phyloP scores from a whole-genome alignment of 2,888 invertebrate genomes.

The Dolomedes plantarius region DNA sequence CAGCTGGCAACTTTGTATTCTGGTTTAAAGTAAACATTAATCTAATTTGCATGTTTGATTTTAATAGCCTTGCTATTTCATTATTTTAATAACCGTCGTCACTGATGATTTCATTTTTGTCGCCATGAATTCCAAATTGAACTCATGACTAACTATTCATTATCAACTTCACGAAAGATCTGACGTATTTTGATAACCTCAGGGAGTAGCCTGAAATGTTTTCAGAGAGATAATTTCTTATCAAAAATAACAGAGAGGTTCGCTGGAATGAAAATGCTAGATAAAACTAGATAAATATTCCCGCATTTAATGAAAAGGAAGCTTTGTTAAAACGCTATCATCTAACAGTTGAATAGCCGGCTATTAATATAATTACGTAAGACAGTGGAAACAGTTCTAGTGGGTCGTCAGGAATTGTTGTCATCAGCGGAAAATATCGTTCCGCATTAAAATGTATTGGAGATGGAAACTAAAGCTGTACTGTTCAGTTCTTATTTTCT shows the following conservation, averaged over 20 bases:
- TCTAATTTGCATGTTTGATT: no score
- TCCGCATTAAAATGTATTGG: background rate
- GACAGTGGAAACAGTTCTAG: background rate
- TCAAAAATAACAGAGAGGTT: background rate
- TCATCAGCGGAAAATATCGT: background rate
- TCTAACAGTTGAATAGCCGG: background rate
- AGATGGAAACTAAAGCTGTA: background rate
- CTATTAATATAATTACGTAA: constrained; percentile 11
- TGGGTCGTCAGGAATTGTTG: background rate
- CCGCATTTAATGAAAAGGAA: background rate
- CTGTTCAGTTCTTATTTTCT: background rate
- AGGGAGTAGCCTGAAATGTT: constrained; percentile 19
- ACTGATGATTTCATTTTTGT: no score
- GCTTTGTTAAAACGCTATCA: background rate
- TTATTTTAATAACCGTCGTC: no score
- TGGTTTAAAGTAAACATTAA: no score
- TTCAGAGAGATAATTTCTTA: background rate
- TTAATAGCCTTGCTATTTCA: no score
- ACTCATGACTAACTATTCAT: no score
- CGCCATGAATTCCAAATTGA: no score
- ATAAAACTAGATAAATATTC: background rate
- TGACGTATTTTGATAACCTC: constrained; percentile 4
- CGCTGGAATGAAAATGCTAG: no score
- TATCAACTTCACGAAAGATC: background rate
- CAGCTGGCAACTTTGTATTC: no score